phyloP scores from a whole-genome alignment of 2,888 invertebrate species.

The Cartodere bifasciata region DNA sequence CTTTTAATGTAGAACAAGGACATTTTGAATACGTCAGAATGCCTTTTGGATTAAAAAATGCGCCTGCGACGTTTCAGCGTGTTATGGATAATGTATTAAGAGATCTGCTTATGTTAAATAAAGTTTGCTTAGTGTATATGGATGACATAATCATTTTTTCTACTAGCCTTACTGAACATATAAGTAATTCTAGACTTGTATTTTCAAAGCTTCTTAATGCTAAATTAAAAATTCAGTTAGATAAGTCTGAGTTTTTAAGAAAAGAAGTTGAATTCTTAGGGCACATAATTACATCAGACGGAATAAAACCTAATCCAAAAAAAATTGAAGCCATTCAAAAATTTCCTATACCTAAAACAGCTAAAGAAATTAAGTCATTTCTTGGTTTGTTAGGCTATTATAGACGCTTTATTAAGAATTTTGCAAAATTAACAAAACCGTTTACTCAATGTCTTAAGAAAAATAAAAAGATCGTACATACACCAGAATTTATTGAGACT shows the following conservation, averaged over 20 bases:
- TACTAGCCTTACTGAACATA: background rate
- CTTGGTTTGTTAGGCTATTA: constrained; percentile 14
- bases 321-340: constrained; percentile 13
- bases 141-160: constrained; percentile 15
- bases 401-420: constrained; percentile 13
- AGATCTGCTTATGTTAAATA: constrained; percentile 10
- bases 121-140: constrained; percentile 14
- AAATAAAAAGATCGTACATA: constrained; percentile 10
- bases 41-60: constrained; percentile 18
- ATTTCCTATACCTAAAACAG: constrained; percentile 15
- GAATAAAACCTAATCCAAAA: constrained; percentile 12
- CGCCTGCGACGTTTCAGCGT: constrained; percentile 16
- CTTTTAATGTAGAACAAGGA: constrained; percentile 13
- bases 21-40: constrained; percentile 17
- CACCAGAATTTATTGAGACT: constrained; percentile 11
- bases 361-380: constrained; percentile 17
- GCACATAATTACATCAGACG: constrained; percentile 4
- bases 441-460: constrained; percentile 17
- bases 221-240: constrained; percentile 1
- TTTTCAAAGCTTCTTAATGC: background rate
- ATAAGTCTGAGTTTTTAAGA: constrained; percentile 1
- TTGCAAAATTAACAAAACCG: constrained; percentile 15
- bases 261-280: constrained; percentile 3
- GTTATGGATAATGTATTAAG: constrained; percentile 14
- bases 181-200: background rate